These are phyloP conservation scores for Xylota sylvarum DNA, from an alignment of 2,888 invertebrate genomes.

Conservation along the genomic window DNA sequence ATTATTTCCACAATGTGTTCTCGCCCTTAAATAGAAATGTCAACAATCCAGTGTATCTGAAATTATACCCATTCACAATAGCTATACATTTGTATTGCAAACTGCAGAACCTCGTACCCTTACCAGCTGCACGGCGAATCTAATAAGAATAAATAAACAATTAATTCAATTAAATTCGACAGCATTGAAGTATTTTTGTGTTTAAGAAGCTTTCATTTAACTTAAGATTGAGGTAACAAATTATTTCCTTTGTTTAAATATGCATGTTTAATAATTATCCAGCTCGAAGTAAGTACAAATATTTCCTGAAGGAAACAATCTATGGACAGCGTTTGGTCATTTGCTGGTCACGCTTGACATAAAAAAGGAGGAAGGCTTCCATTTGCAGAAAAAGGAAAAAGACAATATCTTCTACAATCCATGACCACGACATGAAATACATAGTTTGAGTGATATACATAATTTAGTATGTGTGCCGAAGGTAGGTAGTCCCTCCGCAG, in stretches of 20 bases:
- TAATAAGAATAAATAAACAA: constrained; percentile 37
- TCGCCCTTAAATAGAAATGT: not conserved
- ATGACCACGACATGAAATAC: not conserved
- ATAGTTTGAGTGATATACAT: not conserved
- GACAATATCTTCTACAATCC: not conserved
- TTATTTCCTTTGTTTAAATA: not conserved
- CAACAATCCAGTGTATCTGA: not conserved
- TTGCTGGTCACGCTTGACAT: not conserved
- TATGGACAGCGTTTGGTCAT: not conserved
- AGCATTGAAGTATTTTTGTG: not conserved
- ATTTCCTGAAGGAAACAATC: not conserved
- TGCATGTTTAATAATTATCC: not conserved
- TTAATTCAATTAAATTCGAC: constrained; percentile 13
- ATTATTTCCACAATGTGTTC: not conserved
- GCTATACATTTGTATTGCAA: not conserved
- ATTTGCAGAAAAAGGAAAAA: not conserved
- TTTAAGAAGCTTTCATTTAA: not conserved
- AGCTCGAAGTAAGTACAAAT: not conserved
- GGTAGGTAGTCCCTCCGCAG: not conserved
- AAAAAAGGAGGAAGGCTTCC: not conserved
- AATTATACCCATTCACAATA: constrained; percentile 24
- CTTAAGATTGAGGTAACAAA: not conserved
- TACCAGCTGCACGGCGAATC: not conserved
- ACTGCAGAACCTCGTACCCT: not conserved
- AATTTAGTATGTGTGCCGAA: not conserved